Evolutionary conservation across 2,888 invertebrate species (phyloP).

Genomic region (Dioctria rufipes): DNA sequence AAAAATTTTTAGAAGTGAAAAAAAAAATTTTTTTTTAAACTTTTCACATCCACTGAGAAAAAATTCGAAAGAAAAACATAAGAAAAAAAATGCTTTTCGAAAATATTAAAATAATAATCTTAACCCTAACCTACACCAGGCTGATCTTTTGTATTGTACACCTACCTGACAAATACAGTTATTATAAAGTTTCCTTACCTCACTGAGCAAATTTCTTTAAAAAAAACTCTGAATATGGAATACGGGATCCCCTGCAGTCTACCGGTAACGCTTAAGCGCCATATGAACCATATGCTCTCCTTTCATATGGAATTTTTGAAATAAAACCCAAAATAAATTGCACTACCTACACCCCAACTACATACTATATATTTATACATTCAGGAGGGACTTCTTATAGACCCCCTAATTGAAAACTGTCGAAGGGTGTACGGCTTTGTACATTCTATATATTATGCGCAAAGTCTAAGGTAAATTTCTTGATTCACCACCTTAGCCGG

Average conservation of each 20-base stretch:
- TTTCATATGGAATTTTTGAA: not conserved
- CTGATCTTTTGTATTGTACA: not conserved
- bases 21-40: too few relatives aligned
- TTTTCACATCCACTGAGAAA: too few relatives aligned
- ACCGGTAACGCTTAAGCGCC: constrained; percentile 9
- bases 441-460: not conserved
- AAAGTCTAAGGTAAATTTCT: constrained; percentile 48
- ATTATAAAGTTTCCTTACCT: not conserved
- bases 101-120: too few relatives aligned
- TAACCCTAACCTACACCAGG: too few relatives aligned
- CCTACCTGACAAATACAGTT: not conserved
- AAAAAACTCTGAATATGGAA: not conserved
- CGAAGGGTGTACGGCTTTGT: constrained; percentile 51
- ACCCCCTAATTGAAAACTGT: constrained; percentile 48
- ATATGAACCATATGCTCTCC: constrained; percentile 38
- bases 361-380: not conserved
- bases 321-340: constrained; percentile 9
- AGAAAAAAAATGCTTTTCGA: too few relatives aligned
- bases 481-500: constrained; percentile 52
- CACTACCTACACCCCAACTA: not conserved
- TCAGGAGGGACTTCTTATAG: constrained; percentile 31
- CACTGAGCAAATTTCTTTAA: too few relatives aligned
- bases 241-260: not conserved
- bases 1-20: too few relatives aligned
- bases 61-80: too few relatives aligned